Evolutionary conservation across 1,140 invertebrate genomes (phyloP), one percentile per base, ranked within the genome.

Genomic region (Rhyzopertha dominica): DNA sequence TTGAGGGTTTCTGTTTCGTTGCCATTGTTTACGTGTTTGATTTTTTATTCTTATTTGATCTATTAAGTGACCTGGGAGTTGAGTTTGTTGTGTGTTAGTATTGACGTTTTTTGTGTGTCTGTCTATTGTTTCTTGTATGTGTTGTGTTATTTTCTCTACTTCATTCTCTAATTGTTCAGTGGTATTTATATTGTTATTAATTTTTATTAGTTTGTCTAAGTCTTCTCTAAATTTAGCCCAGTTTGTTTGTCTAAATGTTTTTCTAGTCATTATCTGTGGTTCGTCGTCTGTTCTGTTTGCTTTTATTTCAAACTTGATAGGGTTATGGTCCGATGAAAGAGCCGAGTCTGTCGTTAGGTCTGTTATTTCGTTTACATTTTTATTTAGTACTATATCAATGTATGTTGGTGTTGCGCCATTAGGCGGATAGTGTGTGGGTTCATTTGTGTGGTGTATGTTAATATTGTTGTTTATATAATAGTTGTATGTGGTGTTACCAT

Each of bases 381-480:
- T 48, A 16, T 12, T 43, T 3, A 48, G 2, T 16, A 43, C 13
- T 17, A 43, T 12, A 25, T 48, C 46, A n/a, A 43, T 48, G 14
- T 22, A 43, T 5, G 46, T 34, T 2, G 39, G 46, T 9, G 29
- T 43, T 7, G 10, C 10, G 13, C 24, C 18, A 20, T 43, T 48
- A 5, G 29, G 4, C 4, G 46, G 46, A 17, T 43, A 43, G 23
- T 48, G 46, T n/a, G 39, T 48, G 5, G 29, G 46, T 36, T 25
- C 5, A 9, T 43, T 14, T 1, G 39, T 13, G 17, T 32, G 13
- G 1, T 34, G 10, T 8, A 48, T n/a, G 2, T 22, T 2, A 7
- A 47, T 12, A 2, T 32, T n/a, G 31, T 35, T 34, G 4, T 34
- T 18, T 0, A 16, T 2, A 17, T 28, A 2, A 20, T 4, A 17